Evolutionary conservation across 2,797 vertebrate species (phyloP).

Genomic region (Hoplostethus mediterraneus): DNA sequence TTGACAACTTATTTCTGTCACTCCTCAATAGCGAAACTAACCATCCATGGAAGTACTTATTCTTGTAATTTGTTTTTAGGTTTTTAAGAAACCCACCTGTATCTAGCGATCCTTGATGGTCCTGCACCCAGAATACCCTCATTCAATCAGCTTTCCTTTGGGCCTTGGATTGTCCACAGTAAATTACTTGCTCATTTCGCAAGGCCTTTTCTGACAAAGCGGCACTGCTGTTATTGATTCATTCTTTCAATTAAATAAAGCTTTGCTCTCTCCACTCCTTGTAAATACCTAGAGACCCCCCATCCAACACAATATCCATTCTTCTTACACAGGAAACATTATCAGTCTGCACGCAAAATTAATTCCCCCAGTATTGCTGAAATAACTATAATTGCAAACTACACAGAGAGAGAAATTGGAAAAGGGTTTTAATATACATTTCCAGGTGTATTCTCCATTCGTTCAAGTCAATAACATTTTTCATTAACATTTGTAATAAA

Average conservation of each 20-base stretch:
- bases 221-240: conserved; percentile 86
- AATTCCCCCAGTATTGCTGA: conserved; percentile 86
- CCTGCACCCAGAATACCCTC: conserved; percentile 41
- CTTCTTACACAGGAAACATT: conserved; percentile 81
- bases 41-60: conserved; percentile 19
- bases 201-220: conserved; percentile 83
- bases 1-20: conserved; percentile 11
- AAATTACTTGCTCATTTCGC: conserved; percentile 87
- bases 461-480: conserved; percentile 90
- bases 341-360: conserved; percentile 89
- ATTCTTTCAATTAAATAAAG: conserved; percentile 90
- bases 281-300: conserved; percentile 90
- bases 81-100: conserved; percentile 50
- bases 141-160: conserved; percentile 71
- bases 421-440: conserved; percentile 92
- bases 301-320: conserved; percentile 88
- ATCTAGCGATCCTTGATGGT: conserved; percentile 41
- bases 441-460: conserved; percentile 89
- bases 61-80: conserved; percentile 35
- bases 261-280: conserved; percentile 82
- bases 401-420: conserved; percentile 86
- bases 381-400: conserved; percentile 91
- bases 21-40: conserved; percentile 19
- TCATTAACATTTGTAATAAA: conserved; percentile 88
- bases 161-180: conserved; percentile 73